These are phyloP conservation scores for Metopolophium dirhodum DNA, from an alignment of 1,140 invertebrate genomes.

Conservation along the genomic window DNA sequence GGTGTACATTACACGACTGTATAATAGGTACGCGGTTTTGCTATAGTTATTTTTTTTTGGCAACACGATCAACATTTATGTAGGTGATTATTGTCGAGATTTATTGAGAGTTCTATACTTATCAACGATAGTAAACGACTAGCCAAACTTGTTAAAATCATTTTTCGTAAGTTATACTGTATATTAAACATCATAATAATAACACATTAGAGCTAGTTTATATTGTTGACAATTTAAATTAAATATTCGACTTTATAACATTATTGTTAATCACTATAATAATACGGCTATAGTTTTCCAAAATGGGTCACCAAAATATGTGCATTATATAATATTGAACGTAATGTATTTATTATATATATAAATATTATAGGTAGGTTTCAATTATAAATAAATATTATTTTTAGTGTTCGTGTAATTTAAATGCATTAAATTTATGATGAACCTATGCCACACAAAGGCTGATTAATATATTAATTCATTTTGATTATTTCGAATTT, in stretches of 20 bases:
- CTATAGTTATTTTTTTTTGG: neutral
- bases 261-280: neutral
- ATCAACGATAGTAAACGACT: neutral
- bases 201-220: neutral
- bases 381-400: neutral
- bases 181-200: neutral
- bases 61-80: no score
- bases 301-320: neutral
- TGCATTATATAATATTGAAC: neutral
- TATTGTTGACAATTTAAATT: neutral
- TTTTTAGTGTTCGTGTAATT: neutral
- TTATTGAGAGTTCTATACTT: conserved; percentile 18
- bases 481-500: conserved; percentile 16
- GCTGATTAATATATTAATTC: conserved; percentile 8
- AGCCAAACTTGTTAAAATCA: neutral
- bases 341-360: neutral
- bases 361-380: neutral
- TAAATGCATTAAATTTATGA: conserved; percentile 12
- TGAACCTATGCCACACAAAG: neutral
- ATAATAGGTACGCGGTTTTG: neutral
- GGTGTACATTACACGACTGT: neutral
- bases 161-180: neutral
- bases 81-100: conserved; percentile 27
- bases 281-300: neutral
- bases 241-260: neutral